Conservation (phyloP, 2,113 vertebrate genomes). For the Rhabdomys dilectus region DNA sequence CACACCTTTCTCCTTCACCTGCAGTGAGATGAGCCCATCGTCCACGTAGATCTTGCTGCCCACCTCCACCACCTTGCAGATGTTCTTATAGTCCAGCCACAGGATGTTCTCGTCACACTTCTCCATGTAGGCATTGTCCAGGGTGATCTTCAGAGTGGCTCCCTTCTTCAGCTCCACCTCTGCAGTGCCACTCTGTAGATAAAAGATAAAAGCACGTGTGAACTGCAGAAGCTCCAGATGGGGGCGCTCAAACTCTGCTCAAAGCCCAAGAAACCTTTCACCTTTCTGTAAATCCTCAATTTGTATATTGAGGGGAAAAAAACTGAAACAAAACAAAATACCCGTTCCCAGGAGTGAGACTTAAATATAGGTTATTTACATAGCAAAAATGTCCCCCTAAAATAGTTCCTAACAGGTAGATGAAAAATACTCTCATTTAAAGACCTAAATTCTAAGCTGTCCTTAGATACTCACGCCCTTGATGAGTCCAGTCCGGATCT, state of each 20-base stretch:
- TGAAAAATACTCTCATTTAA: neutral
- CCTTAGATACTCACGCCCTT: constrained; percentile 92
- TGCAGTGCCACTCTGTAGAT: constrained; percentile 93
- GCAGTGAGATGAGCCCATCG: constrained; percentile 97
- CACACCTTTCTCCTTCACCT: constrained; percentile 94
- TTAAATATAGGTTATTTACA: neutral
- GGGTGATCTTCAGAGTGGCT: constrained; percentile 91
- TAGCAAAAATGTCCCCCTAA: rapidly evolving
- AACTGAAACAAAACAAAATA: neutral
- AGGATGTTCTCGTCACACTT: constrained; percentile 94
- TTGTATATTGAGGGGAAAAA: neutral
- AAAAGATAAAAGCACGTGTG: rapidly evolving
- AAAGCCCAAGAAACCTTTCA: neutral
- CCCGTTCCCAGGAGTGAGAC: neutral
- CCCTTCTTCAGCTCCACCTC: constrained; percentile 97
- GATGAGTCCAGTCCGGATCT: constrained; percentile 98
- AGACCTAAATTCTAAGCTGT: neutral
- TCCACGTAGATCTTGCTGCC: constrained; percentile 95
- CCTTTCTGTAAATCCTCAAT: neutral
- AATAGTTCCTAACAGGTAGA: neutral
- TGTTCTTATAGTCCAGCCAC: constrained; percentile 99
- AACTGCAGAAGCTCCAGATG: neutral
- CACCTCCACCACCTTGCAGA: constrained; percentile 92
- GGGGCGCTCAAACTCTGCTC: neutral
- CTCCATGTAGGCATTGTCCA: constrained; percentile 93